phyloP scores from a whole-genome alignment of 23 tunicate genomes.

The Diplosoma virens region DNA sequence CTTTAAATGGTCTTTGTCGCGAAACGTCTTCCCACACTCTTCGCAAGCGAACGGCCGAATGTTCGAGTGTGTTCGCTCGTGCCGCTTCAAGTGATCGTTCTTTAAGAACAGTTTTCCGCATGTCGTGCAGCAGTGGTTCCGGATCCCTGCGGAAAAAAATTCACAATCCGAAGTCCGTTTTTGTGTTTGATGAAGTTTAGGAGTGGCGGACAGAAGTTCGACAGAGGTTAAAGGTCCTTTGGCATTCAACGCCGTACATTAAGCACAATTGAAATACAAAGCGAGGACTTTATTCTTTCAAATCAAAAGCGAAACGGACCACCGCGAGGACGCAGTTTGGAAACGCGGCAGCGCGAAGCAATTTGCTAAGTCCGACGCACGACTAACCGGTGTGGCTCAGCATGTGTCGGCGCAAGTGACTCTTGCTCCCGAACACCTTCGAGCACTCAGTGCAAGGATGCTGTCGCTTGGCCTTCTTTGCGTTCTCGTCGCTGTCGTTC shows the following conservation, averaged over 20 bases:
- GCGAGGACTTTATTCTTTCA: too few species aligned
- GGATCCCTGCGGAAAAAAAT: constrained; percentile 50
- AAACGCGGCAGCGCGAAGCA: too few species aligned
- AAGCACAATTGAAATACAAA: too few species aligned
- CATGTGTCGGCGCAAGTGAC: constrained; percentile 77
- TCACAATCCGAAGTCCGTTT: too few species aligned
- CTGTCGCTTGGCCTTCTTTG: neutral
- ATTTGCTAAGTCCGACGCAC: too few species aligned
- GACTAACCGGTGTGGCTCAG: constrained; percentile 55
- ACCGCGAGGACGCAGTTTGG: too few species aligned
- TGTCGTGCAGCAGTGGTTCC: constrained; percentile 80
- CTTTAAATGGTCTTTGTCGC: constrained; percentile 76
- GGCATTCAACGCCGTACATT: too few species aligned
- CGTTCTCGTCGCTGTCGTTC: neutral
- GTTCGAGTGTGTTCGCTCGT: constrained; percentile 73
- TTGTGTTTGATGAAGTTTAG: too few species aligned
- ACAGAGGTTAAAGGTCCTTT: too few species aligned
- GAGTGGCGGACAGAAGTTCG: too few species aligned
- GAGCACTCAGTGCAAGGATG: constrained; percentile 36
- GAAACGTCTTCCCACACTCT: constrained; percentile 71
- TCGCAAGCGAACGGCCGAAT: constrained; percentile 83
- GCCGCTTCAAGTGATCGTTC: constrained; percentile 75
- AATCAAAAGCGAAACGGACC: too few species aligned
- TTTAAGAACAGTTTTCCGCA: constrained; percentile 80
- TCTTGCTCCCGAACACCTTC: constrained; percentile 39